Percentiles rank a stretch among this genome's conserved stretches.
phyloP scores from a whole-genome alignment of 1,140 invertebrate genomes.

The Thaumatotibia leucotreta region DNA sequence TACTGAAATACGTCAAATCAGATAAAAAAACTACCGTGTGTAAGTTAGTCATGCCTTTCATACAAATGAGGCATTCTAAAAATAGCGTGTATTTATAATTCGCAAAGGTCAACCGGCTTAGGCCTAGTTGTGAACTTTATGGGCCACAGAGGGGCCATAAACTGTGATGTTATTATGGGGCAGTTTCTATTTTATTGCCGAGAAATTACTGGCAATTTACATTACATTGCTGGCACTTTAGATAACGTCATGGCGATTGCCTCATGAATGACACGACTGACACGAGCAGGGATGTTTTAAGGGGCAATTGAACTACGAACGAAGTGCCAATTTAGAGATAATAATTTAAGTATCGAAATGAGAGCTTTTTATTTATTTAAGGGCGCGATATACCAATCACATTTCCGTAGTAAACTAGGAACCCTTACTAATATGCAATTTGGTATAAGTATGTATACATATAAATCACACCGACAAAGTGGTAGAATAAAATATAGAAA shows the following conservation, averaged over 20 bases:
- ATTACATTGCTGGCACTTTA: background rate
- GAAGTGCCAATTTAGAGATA: too few relatives aligned
- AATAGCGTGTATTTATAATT: background rate
- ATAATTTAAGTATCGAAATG: too few relatives aligned
- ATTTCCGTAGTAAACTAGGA: too few relatives aligned
- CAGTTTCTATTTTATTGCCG: background rate
- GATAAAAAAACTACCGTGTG: background rate
- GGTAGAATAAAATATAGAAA: too few relatives aligned
- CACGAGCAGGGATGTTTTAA: background rate
- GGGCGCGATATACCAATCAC: too few relatives aligned
- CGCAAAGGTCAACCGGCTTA: background rate
- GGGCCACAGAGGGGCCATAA: background rate
- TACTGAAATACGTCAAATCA: slow-evolving; percentile 1
- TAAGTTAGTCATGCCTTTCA: background rate
- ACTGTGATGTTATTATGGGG: background rate
- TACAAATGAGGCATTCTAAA: background rate
- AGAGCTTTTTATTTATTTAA: too few relatives aligned
- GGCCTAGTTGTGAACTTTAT: background rate
- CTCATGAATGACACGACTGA: too few relatives aligned
- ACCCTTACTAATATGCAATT: too few relatives aligned
- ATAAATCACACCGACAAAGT: too few relatives aligned
- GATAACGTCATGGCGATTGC: background rate
- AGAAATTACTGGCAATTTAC: too few relatives aligned
- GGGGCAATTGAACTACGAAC: too few relatives aligned
- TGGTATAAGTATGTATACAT: too few relatives aligned